These are phyloP conservation scores for Corythoichthys intestinalis DNA, from an alignment of 2,113 vertebrate genomes.

Conservation along the genomic window DNA sequence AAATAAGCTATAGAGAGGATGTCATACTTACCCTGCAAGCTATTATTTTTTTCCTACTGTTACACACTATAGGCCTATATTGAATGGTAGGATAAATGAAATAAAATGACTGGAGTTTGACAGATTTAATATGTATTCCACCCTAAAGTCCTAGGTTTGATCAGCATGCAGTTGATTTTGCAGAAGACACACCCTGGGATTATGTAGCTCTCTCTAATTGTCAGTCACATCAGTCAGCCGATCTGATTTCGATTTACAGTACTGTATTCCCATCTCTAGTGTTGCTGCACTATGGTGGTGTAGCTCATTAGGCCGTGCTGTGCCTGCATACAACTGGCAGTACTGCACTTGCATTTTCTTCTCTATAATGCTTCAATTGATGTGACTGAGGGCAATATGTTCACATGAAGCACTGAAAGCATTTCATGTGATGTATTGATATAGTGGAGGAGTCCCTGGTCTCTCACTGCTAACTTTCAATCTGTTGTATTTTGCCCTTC, in stretches of 20 bases:
- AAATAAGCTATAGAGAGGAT: neutral
- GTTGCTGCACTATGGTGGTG: slow-evolving; percentile 10
- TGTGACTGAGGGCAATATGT: slow-evolving; percentile 31
- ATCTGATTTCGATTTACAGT: neutral
- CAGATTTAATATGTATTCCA: neutral
- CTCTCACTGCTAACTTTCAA: neutral
- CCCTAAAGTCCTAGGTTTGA: neutral
- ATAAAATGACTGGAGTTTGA: neutral
- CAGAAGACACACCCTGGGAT: slow-evolving; percentile 12
- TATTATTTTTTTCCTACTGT: neutral
- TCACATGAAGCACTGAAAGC: slow-evolving; percentile 44
- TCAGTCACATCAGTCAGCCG: slow-evolving; percentile 23
- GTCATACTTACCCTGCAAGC: neutral
- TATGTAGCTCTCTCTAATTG: slow-evolving; percentile 28
- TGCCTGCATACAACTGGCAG: slow-evolving; percentile 20
- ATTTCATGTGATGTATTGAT: slow-evolving; percentile 46
- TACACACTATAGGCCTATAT: neutral
- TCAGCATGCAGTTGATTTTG: slow-evolving; percentile 9
- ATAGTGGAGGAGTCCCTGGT: slow-evolving; percentile 30
- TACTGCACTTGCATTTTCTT: slow-evolving; percentile 14
- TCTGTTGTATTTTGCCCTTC: neutral
- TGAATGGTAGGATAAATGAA: neutral
- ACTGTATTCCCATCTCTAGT: slow-evolving; percentile 30
- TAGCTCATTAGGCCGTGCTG: slow-evolving; percentile 35
- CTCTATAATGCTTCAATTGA: slow-evolving; percentile 30